Base-by-base conservation (phyloP, 2,113 vertebrate species). In the Mastomys coucha region DNA sequence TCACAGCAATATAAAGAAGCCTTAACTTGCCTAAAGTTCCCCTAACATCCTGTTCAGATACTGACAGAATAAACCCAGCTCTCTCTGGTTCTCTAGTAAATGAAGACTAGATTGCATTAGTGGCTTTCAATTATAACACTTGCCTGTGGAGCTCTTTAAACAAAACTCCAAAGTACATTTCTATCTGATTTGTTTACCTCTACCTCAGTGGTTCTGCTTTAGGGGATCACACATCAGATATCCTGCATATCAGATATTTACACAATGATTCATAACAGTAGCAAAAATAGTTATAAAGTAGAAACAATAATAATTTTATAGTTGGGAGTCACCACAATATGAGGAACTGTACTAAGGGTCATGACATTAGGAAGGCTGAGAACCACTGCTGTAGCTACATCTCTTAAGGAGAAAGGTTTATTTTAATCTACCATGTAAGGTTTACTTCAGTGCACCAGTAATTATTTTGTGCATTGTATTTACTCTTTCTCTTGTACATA, bases 11-110 rank as follows among this genome's bases (percentile, higher is more conserved):
- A 81, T 91, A 84, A 94, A 95, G 72, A 95, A 92, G 70, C 0
- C 76, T 96, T 95, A 93, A 92, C 20, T 95, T 96, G 88, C 81
- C 65, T 94, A 93, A 95, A 96, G 13, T 93, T 12, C 85, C 56
- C 63, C n/a, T 60, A 96, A 90, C 39, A 88, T 49, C 36, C 73
- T 93, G 60, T 86, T 97, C 81, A 96, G 93, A 93, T 93, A 28
- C 85, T 88, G 67, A 84, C 84, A 96, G 72, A n/a, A 86, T 82
- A 95, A 95, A 94, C 90, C 88, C 45, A 82, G 85, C 39, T 49
- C 13, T 96, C 72, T 45, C 93, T 90, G 87, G 56, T 65, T 96
- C 94, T 96, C 39, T 88, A 93, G 36, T 94, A 67, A 93, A 45
- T 81, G 75, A 96, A 97, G 58, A 93, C 26, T 92, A 86, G 49